Evolutionary conservation across 2,113 vertebrate species (phyloP), one percentile per base, ranked within the genome.

Genomic region (Peucedramus taeniatus): DNA sequence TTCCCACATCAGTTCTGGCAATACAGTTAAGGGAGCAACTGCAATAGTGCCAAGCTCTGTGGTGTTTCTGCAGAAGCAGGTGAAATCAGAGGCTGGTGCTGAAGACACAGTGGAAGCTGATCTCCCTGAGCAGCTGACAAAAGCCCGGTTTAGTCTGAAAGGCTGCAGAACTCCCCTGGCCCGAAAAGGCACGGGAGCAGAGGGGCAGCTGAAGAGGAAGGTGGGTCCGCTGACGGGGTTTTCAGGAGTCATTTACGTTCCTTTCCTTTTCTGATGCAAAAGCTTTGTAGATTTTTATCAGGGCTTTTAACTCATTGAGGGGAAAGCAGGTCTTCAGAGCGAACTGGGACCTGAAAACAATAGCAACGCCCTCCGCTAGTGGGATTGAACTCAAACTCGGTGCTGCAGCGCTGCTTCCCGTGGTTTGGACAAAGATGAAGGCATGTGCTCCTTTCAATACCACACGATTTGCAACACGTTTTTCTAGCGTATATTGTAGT

Each of bases 221-320:
- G 80, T 33, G 71, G 20, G 16, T 78, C 70, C 19, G 15, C 10
- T 21, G 9, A 3, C 44, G 54, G 28, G 24, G 13, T 66, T 57
- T 82, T 77, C 59, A 47, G 82, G 63, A 65, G 60, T 85, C 40
- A 18, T 83, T 87, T 50, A 40, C 68, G 89, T 84, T 64, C 82
- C 40, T 56, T 71, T 74, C 35, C 84, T 64, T 80, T 93, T 26
- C 60, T 78, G 21, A 47, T 45, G 63, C 56, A 54, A 47, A 84
- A 89, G 78, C 60, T 94, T 75, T 93, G 78, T 79, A 83, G 88
- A 74, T 90, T 95, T 94, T 76, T 87, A 84, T 88, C 28, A 2
- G 42, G 69, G 74, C 45, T 95, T 92, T 95, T 72, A 90, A 90
- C 50, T 35, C 49, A 50, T 72, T 30, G 60, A 91, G 49, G 63